Evolutionary conservation across 2,113 vertebrate genomes (phyloP).

Genomic region (Muntiacus reevesi): DNA sequence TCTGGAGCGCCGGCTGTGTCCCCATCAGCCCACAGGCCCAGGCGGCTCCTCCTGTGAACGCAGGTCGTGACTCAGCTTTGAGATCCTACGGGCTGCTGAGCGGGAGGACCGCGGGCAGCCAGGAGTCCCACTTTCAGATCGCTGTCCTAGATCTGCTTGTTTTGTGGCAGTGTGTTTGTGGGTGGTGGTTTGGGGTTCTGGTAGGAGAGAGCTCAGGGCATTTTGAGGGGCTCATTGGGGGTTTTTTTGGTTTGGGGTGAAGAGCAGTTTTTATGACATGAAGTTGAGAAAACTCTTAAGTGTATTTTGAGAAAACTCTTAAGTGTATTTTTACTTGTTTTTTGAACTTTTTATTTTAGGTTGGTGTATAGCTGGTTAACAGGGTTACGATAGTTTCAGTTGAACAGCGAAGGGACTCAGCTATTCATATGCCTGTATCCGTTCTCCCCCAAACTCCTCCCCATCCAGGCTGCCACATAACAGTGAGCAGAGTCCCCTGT

Average conservation of each 20-base stretch:
- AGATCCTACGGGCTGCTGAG: not conserved
- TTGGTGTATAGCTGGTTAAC: not conserved
- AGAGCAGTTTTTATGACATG: not conserved
- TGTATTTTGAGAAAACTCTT: not conserved
- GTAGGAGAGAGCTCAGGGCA: not conserved
- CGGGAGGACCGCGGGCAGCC: not conserved
- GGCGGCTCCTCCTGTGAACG: not conserved
- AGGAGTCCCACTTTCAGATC: not conserved
- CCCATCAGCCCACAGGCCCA: not conserved
- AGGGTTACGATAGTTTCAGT: not conserved
- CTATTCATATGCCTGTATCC: fast-evolving
- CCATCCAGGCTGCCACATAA: not conserved
- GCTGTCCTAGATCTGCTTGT: not conserved
- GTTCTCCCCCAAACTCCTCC: not conserved
- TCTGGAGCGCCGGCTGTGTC: not conserved
- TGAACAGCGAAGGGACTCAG: not conserved
- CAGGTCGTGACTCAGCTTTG: not conserved
- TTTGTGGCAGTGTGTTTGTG: not conserved
- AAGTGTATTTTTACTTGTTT: not conserved
- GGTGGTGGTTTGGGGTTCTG: not conserved
- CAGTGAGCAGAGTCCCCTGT: not conserved
- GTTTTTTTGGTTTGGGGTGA: not conserved
- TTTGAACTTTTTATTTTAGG: not conserved
- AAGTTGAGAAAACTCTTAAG: not conserved
- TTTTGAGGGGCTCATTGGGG: not conserved